Evolutionary conservation across 2,113 vertebrate species (phyloP).

Genomic region (Lates calcarifer): DNA sequence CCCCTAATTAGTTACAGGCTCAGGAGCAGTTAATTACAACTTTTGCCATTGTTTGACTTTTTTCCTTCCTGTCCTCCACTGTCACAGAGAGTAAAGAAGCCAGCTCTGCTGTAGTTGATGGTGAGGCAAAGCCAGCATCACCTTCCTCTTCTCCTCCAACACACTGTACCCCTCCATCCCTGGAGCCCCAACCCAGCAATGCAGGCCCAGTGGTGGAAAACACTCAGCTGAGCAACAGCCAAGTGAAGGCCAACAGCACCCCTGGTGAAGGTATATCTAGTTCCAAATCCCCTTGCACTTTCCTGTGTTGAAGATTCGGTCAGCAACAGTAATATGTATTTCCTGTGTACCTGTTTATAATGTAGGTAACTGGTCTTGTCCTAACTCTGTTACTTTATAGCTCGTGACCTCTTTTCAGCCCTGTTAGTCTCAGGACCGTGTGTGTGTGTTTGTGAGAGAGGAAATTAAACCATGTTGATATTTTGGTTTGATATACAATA

Average conservation of each 20-base stretch:
- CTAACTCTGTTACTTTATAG: background rate
- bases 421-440: background rate
- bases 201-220: conserved; percentile 71
- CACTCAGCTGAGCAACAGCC: conserved; percentile 80
- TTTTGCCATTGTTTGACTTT: background rate
- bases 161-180: conserved; percentile 69
- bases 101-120: conserved; percentile 61
- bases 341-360: background rate
- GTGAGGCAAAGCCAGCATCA: conserved; percentile 75
- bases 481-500: conserved; percentile 67
- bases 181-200: conserved; percentile 66
- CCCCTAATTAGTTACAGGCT: background rate
- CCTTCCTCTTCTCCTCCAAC: conserved; percentile 73
- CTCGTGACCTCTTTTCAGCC: conserved; percentile 5
- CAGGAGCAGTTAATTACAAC: background rate
- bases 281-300: background rate
- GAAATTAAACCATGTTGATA: conserved; percentile 32
- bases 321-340: background rate
- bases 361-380: background rate
- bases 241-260: conserved; percentile 75
- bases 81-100: conserved; percentile 72
- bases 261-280: conserved; percentile 76
- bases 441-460: background rate
- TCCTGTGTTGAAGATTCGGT: background rate
- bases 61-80: background rate